These are phyloP conservation scores for Eleutherodactylus coqui DNA, from an alignment of 2,797 vertebrate genomes.

Conservation along the genomic window DNA sequence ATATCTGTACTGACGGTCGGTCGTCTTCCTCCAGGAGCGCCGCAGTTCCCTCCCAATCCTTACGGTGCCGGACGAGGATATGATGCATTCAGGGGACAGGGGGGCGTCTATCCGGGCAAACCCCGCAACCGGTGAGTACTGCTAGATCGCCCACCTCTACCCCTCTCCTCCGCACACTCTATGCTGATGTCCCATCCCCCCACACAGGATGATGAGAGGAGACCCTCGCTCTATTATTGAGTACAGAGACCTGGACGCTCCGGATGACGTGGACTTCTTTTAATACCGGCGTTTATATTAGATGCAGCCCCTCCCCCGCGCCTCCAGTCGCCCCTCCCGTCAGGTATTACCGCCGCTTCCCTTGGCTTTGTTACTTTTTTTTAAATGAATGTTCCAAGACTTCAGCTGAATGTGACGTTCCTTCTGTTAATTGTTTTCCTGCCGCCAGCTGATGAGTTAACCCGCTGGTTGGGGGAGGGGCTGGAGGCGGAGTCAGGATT, in stretches of 20 bases:
- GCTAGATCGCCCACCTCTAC: background rate
- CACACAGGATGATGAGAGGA: slow-evolving; percentile 85
- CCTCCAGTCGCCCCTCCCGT: background rate
- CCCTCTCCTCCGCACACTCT: background rate
- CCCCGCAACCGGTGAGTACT: slow-evolving; percentile 82
- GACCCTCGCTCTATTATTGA: slow-evolving; percentile 94
- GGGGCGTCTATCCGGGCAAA: slow-evolving; percentile 86
- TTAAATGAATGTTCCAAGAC: slow-evolving; percentile 31
- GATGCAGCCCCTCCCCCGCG: background rate
- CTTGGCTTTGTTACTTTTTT: background rate
- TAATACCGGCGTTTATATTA: slow-evolving; percentile 66
- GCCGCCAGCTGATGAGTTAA: background rate
- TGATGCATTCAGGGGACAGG: slow-evolving; percentile 90
- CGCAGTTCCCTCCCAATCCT: slow-evolving; percentile 88
- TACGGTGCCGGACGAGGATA: slow-evolving; percentile 88
- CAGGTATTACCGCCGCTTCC: background rate
- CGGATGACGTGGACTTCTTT: slow-evolving; percentile 93
- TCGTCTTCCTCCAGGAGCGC: slow-evolving; percentile 73
- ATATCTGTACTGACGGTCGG: too few relatives aligned
- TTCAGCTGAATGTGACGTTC: background rate
- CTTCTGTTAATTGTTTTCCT: slow-evolving; percentile 20
- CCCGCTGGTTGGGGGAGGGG: background rate
- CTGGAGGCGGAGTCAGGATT: background rate
- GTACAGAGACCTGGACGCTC: slow-evolving; percentile 91
- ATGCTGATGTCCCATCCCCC: background rate